Percentiles rank a stretch among this genome's conserved stretches.
Conservation (phyloP, 2,888 invertebrate genomes). For the Drosophila melanosoma region DNA sequence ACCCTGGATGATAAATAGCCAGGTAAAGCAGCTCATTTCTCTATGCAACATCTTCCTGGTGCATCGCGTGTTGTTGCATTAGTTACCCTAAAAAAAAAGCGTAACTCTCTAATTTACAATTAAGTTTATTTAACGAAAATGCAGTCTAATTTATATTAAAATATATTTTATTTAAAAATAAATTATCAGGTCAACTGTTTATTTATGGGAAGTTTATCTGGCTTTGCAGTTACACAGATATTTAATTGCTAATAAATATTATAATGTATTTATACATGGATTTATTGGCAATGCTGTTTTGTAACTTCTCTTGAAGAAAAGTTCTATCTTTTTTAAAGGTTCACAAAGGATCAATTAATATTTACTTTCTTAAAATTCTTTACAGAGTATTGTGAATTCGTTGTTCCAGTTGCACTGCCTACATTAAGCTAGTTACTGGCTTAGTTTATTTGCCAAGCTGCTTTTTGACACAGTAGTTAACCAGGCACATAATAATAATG, state of each 20-base stretch:
- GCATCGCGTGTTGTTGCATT: constrained; percentile 62
- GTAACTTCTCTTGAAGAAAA: neutral
- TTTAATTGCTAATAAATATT: neutral
- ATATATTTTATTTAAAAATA: neutral
- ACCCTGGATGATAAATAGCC: constrained; percentile 65
- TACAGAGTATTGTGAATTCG: constrained; percentile 48
- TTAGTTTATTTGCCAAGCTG: constrained; percentile 75
- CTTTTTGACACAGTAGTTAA: constrained; percentile 79
- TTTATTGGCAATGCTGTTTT: neutral
- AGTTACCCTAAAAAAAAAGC: constrained; percentile 35
- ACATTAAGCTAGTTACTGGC: constrained; percentile 28
- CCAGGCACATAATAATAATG: constrained; percentile 74
- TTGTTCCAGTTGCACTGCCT: neutral
- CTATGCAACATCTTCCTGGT: constrained; percentile 40
- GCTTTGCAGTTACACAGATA: neutral
- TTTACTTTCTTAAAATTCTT: neutral
- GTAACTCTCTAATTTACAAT: constrained; percentile 56
- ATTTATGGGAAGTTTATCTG: neutral
- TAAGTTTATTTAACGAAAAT: constrained; percentile 30
- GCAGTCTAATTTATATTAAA: neutral
- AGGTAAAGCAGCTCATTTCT: constrained; percentile 29
- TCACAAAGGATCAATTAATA: neutral
- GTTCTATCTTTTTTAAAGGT: neutral
- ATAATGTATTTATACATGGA: neutral
- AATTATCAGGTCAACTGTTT: neutral